Conservation (phyloP, 2,113 vertebrate genomes). For the Oophaga pumilio region DNA sequence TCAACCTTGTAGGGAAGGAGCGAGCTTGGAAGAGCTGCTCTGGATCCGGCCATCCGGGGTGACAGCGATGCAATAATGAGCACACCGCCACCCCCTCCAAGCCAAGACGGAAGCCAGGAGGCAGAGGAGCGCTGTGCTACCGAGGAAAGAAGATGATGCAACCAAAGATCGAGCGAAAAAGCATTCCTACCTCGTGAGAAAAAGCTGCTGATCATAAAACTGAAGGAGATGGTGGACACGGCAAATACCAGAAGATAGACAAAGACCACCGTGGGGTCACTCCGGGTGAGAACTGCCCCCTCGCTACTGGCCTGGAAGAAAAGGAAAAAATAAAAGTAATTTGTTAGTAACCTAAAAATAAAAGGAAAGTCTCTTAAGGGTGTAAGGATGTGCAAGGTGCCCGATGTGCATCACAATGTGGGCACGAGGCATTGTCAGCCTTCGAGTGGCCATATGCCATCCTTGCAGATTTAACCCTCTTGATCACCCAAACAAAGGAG, state of each 20-base stretch:
- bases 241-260: slow-evolving; percentile 85
- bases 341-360: not conserved
- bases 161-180: not conserved
- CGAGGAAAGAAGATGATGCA: too few relatives aligned
- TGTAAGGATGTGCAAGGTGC: not conserved
- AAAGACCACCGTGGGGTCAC: slow-evolving; percentile 90
- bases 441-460: not conserved
- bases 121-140: too few relatives aligned
- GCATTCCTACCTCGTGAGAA: slow-evolving; percentile 86
- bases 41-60: too few relatives aligned
- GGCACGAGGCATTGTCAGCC: not conserved
- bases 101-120: too few relatives aligned
- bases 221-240: slow-evolving; percentile 90
- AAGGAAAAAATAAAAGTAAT: not conserved
- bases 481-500: not conserved
- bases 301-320: slow-evolving; percentile 81
- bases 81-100: too few relatives aligned
- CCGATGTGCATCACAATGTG: not conserved
- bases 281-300: slow-evolving; percentile 86
- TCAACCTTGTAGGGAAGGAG: too few relatives aligned
- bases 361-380: not conserved
- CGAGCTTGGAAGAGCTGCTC: too few relatives aligned
- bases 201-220: slow-evolving; percentile 98
- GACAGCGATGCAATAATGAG: too few relatives aligned
- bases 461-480: too few relatives aligned